Evolutionary conservation across 2,888 invertebrate genomes (phyloP).

Genomic region (Syrphus vitripennis): DNA sequence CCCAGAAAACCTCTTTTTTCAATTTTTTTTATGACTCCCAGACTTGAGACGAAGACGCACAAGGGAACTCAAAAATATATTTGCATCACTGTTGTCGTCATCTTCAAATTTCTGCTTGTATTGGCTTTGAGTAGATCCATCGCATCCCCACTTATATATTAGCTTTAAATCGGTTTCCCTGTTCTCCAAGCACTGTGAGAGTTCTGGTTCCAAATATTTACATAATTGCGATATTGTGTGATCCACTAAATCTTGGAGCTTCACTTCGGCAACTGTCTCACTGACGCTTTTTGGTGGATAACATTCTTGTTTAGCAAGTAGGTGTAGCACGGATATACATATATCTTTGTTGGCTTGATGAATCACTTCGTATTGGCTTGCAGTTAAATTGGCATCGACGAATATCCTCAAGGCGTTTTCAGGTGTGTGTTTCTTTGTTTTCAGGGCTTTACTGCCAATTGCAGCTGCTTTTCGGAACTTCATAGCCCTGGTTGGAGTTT

Average conservation of each 20-base stretch:
- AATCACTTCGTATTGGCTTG: not conserved
- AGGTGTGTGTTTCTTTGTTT: not conserved
- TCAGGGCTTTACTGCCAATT: not conserved
- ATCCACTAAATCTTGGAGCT: not conserved
- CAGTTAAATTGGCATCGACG: not conserved
- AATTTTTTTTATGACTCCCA: too few relatives aligned
- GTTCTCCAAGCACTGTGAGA: not conserved
- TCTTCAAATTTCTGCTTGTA: too few relatives aligned
- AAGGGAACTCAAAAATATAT: too few relatives aligned
- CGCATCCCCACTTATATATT: too few relatives aligned
- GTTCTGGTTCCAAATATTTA: not conserved
- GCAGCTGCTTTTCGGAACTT: too few relatives aligned
- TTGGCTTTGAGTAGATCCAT: too few relatives aligned
- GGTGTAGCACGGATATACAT: not conserved
- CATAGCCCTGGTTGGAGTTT: too few relatives aligned
- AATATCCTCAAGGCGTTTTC: not conserved
- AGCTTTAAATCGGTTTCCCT: too few relatives aligned
- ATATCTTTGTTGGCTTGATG: not conserved
- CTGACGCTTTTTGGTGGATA: not conserved
- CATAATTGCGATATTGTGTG: not conserved
- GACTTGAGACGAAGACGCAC: too few relatives aligned
- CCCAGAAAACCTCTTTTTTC: too few relatives aligned
- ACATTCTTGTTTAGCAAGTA: not conserved
- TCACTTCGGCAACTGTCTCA: not conserved
- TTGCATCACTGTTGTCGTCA: too few relatives aligned